Evolutionary conservation across 2,888 invertebrate genomes (phyloP).

Genomic region (Lacanobia oleracea): DNA sequence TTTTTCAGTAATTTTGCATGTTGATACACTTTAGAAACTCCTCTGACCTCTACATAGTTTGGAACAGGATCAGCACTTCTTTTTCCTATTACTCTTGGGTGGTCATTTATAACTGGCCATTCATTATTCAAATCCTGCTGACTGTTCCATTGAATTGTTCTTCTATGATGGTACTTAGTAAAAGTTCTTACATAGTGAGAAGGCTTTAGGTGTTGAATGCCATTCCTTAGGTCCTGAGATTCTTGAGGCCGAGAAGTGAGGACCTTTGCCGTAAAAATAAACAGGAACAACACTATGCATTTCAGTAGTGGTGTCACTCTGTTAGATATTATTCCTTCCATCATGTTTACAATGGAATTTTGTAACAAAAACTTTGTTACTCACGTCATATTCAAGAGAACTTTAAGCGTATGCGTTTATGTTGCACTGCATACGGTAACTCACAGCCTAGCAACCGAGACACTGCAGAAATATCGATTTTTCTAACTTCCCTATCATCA

Average conservation of each 20-base stretch:
- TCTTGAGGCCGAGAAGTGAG: conserved; percentile 86
- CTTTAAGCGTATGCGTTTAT: conserved; percentile 56
- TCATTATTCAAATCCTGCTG: conserved; percentile 76
- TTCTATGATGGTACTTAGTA: conserved; percentile 87
- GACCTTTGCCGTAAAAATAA: conserved; percentile 88
- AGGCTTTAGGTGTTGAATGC: conserved; percentile 83
- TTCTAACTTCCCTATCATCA: conserved; percentile 57
- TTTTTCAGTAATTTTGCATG: conserved; percentile 59
- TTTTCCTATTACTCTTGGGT: conserved; percentile 76
- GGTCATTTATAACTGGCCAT: conserved; percentile 75
- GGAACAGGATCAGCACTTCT: conserved; percentile 71
- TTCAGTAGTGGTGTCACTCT: conserved; percentile 86
- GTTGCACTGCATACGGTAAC: conserved; percentile 70
- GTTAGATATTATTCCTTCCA: conserved; percentile 83
- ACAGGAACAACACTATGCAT: conserved; percentile 85
- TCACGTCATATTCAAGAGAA: conserved; percentile 47
- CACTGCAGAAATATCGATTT: conserved; percentile 85
- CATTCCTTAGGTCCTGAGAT: conserved; percentile 79
- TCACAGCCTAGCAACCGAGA: conserved; percentile 76
- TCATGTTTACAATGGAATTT: conserved; percentile 60
- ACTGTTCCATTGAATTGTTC: conserved; percentile 82
- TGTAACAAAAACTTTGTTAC: conserved; percentile 37
- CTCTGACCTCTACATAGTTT: conserved; percentile 53
- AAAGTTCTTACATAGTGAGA: conserved; percentile 86
- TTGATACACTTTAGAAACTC: conserved; percentile 53